Evolutionary conservation across 2,113 vertebrate species (phyloP).

Genomic region (Lampris megalopsis): DNA sequence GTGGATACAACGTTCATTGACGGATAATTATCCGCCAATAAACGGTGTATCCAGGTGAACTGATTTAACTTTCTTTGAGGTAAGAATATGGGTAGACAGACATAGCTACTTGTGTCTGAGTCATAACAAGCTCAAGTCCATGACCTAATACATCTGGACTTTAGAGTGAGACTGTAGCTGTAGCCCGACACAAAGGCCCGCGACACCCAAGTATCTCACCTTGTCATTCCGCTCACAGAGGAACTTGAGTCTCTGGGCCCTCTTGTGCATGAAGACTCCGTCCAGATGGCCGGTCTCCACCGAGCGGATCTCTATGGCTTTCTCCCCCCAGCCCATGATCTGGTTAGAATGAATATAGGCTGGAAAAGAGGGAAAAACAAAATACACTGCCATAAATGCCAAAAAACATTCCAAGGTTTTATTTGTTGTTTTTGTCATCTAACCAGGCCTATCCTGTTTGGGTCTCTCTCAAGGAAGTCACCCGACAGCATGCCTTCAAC

Average conservation of each 20-base stretch:
- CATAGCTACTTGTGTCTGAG: no score
- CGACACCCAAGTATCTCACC: constrained; percentile 76
- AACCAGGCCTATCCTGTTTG: no score
- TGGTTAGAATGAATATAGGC: constrained; percentile 99
- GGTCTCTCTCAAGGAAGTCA: no score
- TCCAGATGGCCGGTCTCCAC: constrained; percentile 99
- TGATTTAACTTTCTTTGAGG: no score
- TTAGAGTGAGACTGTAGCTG: not conserved
- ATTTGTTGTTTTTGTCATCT: not conserved
- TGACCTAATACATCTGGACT: no score
- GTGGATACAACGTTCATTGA: no score
- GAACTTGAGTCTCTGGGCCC: constrained; percentile 99
- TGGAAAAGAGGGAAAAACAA: constrained; percentile 78
- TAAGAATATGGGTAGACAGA: no score
- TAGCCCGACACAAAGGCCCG: not conserved
- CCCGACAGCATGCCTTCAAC: no score
- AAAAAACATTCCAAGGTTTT: not conserved
- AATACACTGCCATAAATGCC: not conserved
- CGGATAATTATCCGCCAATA: no score
- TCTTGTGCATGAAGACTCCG: constrained; percentile 99
- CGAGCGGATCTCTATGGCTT: constrained; percentile 99
- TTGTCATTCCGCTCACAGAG: constrained; percentile 99
- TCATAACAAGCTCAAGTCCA: no score
- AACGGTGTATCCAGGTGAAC: no score
- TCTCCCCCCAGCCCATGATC: constrained; percentile 99